Evolutionary conservation across 37 sponge, comb jelly and placozoan species (phyloP).

Genomic region (Bolinopsis microptera): DNA sequence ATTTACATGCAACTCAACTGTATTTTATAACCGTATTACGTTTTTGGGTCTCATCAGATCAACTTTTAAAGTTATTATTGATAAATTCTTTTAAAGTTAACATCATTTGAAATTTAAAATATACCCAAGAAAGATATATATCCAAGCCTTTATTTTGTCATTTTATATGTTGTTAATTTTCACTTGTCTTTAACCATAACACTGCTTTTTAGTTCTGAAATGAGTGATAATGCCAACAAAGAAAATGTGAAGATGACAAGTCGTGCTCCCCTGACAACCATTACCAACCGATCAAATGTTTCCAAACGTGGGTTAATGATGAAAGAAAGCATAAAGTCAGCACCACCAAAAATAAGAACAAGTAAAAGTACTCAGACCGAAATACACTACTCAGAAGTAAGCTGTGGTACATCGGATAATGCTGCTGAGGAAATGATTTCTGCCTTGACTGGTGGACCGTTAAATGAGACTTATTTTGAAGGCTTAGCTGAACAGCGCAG

Average conservation of each 20-base stretch:
- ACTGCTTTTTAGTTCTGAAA: background rate
- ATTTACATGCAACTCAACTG: too few species aligned
- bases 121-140: too few species aligned
- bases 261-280: background rate
- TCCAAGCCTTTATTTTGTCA: too few species aligned
- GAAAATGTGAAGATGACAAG: constrained; percentile 11
- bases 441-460: constrained; percentile 49
- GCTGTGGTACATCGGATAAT: constrained; percentile 49
- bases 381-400: background rate
- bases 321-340: background rate
- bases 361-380: constrained; percentile 38
- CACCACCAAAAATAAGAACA: background rate
- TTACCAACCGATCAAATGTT: background rate
- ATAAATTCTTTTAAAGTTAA: too few species aligned
- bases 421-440: constrained; percentile 53
- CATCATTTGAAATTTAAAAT: too few species aligned
- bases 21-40: too few species aligned
- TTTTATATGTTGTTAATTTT: background rate
- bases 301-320: background rate
- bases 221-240: constrained; percentile 19
- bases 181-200: background rate
- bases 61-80: too few species aligned
- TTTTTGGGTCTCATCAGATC: too few species aligned
- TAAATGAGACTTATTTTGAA: constrained; percentile 64
- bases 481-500: constrained; percentile 29